These are phyloP conservation scores for Pseudomyrmex concolor DNA, from an alignment of 1,140 invertebrate species.

Conservation along the genomic window DNA sequence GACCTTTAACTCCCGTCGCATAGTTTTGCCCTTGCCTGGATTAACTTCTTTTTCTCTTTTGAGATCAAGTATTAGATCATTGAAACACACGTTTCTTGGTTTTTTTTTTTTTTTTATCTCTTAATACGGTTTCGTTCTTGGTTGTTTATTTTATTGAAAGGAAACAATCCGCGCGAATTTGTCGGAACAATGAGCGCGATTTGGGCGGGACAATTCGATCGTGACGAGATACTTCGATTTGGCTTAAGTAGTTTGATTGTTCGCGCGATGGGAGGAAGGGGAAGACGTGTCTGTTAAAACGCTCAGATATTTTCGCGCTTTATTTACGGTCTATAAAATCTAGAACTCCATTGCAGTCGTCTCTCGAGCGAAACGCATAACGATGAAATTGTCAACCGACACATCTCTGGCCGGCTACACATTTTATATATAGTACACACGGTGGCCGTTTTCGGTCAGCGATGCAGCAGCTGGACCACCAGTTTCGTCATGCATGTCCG, in stretches of 20 bases:
- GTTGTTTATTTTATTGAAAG: background rate
- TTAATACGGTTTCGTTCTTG: background rate
- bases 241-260: background rate
- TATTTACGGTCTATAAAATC: slow-evolving; percentile 44
- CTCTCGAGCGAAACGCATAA: slow-evolving; percentile 21
- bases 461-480: slow-evolving; percentile 19
- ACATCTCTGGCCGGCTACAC: slow-evolving; percentile 32
- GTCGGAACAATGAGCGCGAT: background rate
- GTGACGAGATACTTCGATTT: background rate
- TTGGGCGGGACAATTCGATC: background rate
- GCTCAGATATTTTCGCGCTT: background rate
- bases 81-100: background rate
- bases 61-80: background rate
- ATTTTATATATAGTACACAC: slow-evolving; percentile 37
- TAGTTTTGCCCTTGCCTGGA: background rate
- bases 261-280: background rate
- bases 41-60: background rate
- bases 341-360: slow-evolving; percentile 21
- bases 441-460: slow-evolving; percentile 6
- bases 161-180: background rate
- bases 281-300: background rate
- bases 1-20: slow-evolving; percentile 39
- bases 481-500: slow-evolving; percentile 60
- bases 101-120: background rate
- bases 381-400: slow-evolving; percentile 55